phyloP scores from a whole-genome alignment of 2,797 vertebrate species.

The Sphenopsis melanotis region DNA sequence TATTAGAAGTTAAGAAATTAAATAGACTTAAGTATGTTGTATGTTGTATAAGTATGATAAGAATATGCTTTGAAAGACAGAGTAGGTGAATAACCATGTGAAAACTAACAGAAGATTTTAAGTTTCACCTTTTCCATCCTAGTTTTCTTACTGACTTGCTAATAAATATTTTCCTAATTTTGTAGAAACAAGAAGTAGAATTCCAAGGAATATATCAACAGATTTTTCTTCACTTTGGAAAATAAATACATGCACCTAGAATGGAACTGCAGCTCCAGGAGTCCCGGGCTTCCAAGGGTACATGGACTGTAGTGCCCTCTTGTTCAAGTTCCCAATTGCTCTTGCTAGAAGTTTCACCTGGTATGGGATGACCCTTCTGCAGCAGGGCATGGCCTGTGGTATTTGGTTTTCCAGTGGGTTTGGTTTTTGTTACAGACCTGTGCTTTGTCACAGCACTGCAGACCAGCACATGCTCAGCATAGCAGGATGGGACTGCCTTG shows the following conservation, averaged over 20 bases:
- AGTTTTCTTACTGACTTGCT: constrained; percentile 22
- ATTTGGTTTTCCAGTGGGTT: background rate
- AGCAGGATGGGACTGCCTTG: too few species aligned
- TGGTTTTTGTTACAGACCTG: background rate
- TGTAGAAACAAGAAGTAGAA: constrained; percentile 24
- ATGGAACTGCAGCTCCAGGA: background rate
- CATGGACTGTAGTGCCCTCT: background rate
- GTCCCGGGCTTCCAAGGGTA: background rate
- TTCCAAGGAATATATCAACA: background rate
- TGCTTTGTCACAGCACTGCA: background rate
- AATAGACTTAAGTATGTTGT: background rate
- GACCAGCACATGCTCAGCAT: background rate
- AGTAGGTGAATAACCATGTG: background rate
- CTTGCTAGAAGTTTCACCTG: background rate
- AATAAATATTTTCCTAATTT: constrained; percentile 48
- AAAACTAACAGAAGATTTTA: constrained; percentile 18
- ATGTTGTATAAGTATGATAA: background rate
- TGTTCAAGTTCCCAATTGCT: background rate
- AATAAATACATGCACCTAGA: background rate
- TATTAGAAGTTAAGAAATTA: background rate
- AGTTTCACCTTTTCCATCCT: background rate
- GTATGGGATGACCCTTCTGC: background rate
- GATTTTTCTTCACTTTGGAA: background rate
- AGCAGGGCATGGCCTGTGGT: background rate
- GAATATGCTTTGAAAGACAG: constrained; percentile 3